Percentiles rank a stretch among this genome's conserved stretches.
These are phyloP conservation scores for Lichenostomus cassidix DNA, from an alignment of 2,113 vertebrate genomes.

Conservation along the genomic window DNA sequence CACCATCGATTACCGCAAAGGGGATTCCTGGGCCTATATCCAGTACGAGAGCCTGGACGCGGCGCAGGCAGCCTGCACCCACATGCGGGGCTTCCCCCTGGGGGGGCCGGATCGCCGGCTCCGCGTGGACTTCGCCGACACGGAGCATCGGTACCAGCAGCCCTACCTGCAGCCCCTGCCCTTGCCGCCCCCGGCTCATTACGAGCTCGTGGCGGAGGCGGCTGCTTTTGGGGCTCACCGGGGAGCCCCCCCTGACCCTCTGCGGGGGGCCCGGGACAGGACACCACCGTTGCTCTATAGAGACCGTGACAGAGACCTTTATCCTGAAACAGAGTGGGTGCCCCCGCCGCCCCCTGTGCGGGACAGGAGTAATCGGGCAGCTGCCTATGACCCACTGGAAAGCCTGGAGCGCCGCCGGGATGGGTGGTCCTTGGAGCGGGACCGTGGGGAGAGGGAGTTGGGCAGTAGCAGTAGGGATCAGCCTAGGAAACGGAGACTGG, in stretches of 20 bases:
- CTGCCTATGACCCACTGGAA: conserved; percentile 89
- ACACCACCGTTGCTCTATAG: conserved; percentile 91
- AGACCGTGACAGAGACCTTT: conserved; percentile 92
- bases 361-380: conserved; percentile 79
- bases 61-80: conserved; percentile 92
- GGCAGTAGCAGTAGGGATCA: conserved; percentile 81
- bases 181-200: conserved; percentile 82
- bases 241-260: conserved; percentile 82
- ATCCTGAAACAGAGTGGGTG: conserved; percentile 88
- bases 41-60: conserved; percentile 98
- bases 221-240: conserved; percentile 88
- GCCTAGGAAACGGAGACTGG: conserved; percentile 84
- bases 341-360: conserved; percentile 85
- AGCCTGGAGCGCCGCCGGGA: conserved; percentile 91
- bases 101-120: conserved; percentile 92
- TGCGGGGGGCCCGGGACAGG: conserved; percentile 89
- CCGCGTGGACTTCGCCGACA: conserved; percentile 94
- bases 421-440: conserved; percentile 93
- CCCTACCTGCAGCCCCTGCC: conserved; percentile 92
- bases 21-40: conserved; percentile 97
- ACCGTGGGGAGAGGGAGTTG: conserved; percentile 80
- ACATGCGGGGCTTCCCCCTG: conserved; percentile 95
- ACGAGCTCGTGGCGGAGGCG: conserved; percentile 89
- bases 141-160: conserved; percentile 93
- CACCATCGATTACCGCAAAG: conserved; percentile 96